phyloP scores from a whole-genome alignment of 2,797 vertebrate genomes.

The Cyclura pinguis region DNA sequence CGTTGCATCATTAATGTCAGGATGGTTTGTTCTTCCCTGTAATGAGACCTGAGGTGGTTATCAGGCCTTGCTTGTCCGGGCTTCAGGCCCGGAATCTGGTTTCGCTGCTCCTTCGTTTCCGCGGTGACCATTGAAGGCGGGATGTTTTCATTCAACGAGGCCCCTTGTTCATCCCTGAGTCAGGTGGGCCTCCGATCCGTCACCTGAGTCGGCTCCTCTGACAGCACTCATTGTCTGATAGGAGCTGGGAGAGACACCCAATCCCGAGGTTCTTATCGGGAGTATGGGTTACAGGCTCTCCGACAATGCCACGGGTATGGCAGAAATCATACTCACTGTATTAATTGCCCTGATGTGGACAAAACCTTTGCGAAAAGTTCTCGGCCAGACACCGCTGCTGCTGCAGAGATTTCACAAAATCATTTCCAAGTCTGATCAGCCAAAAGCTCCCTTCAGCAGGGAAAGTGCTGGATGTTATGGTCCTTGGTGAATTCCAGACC shows the following conservation, averaged over 20 bases:
- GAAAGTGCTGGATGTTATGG: no score
- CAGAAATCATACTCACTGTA: not conserved
- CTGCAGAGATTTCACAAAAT: not conserved
- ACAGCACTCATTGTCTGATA: not conserved
- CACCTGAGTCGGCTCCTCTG: conserved; percentile 21
- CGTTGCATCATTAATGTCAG: not conserved
- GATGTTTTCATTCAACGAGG: conserved; percentile 52
- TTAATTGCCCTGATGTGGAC: not conserved
- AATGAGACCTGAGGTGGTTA: conserved; percentile 37
- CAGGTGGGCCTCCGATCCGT: conserved; percentile 19
- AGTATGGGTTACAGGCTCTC: not conserved
- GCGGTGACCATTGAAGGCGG: conserved; percentile 28
- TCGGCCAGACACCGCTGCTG: accelerated
- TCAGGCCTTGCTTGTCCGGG: not conserved
- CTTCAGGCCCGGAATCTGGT: conserved; percentile 49
- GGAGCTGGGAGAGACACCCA: conserved; percentile 41
- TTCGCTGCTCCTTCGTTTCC: conserved; percentile 60
- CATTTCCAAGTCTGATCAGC: no score
- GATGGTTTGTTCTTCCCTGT: conserved; percentile 1
- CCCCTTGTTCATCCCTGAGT: conserved; percentile 40
- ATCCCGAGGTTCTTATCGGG: not conserved
- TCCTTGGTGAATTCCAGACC: no score
- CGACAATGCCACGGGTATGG: not conserved
- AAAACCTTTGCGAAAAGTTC: not conserved
- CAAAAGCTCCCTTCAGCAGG: no score